Evolutionary conservation across 1,140 invertebrate genomes (phyloP).

Genomic region (Saccostrea glomerata): DNA sequence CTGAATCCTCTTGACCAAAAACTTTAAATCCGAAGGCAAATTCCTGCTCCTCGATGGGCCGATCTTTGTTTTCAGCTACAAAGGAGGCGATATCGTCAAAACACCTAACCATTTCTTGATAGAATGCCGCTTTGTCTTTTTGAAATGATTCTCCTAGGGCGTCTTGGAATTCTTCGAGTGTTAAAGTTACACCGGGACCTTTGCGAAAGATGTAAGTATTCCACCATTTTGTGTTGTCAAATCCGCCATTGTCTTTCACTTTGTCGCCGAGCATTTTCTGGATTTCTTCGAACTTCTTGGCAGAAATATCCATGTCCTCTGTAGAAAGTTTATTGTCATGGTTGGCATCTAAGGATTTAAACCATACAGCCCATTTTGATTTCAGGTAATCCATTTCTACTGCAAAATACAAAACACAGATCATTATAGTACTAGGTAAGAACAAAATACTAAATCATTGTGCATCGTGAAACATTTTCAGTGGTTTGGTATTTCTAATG

Average conservation of each 20-base stretch:
- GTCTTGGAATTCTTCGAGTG: not conserved
- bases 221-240: conserved; percentile 47
- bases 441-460: not conserved
- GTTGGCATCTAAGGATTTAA: conserved; percentile 32
- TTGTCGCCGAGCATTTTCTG: not conserved
- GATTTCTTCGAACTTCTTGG: conserved; percentile 35
- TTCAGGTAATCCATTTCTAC: conserved; percentile 38
- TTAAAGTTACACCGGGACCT: not conserved
- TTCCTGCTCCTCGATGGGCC: conserved; percentile 23
- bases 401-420: too few species aligned
- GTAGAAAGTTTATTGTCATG: conserved; percentile 29
- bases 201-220: conserved; percentile 31
- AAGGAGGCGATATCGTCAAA: conserved; percentile 34
- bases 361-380: conserved; percentile 39
- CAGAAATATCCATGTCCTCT: conserved; percentile 23
- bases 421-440: too few species aligned
- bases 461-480: too few species aligned
- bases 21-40: conserved; percentile 30
- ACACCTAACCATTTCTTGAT: conserved; percentile 39
- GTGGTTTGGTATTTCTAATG: too few species aligned
- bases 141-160: not conserved
- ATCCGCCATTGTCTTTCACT: not conserved
- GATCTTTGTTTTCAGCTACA: conserved; percentile 13
- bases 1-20: conserved; percentile 43
- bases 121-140: conserved; percentile 11